Evolutionary conservation across 2,113 vertebrate species (phyloP), one percentile per base, ranked within the genome.

Genomic region (Zapornia atra): DNA sequence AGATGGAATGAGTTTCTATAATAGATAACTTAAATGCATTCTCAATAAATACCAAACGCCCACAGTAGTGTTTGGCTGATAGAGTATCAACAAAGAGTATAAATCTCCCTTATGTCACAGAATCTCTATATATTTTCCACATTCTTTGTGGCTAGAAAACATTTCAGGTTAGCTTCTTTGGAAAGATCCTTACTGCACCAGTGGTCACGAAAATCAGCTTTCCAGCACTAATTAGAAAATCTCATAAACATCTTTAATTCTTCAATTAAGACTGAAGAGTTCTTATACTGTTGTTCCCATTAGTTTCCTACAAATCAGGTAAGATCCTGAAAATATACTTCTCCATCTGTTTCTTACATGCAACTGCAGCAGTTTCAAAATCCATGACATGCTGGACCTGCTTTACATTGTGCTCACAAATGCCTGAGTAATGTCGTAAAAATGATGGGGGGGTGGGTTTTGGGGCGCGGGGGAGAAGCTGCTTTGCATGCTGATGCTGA

Each of bases 321-420:
- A 82, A 86, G n/a, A 10, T 86, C 68, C 86, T 95, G 87, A 88
- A 50, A 91, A 14, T n/a, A 51, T 60, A 86, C 46, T 69, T 81
- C 46, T 80, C 82, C 75, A 80, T 90, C 92, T 97, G 85, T 71
- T 95, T 86, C 93, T 94, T 82, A 63, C 85, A 92, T 59, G 96
- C 29, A 72, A 86, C 78, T 73, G 36, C 19, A 66, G 34, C 0
- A 3, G 56, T 92, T 96, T 94, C 71, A 96, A 85, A 90, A 70
- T 88, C 90, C 68, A 25, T 83, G 63, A 90, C 15, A n/a, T 71
- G 56, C 9, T 9, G 72, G 93, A 90, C 88, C 82, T 92, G 85
- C 85, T 95, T 93, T 96, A 86, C 48, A 36, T 88, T 95, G 79
- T 95, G 68, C 60, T 94, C 76, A 63, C 38, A 73, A 92, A 86